These are phyloP conservation scores for Labeo rohita DNA, from an alignment of 2,113 vertebrate species.

Conservation along the genomic window DNA sequence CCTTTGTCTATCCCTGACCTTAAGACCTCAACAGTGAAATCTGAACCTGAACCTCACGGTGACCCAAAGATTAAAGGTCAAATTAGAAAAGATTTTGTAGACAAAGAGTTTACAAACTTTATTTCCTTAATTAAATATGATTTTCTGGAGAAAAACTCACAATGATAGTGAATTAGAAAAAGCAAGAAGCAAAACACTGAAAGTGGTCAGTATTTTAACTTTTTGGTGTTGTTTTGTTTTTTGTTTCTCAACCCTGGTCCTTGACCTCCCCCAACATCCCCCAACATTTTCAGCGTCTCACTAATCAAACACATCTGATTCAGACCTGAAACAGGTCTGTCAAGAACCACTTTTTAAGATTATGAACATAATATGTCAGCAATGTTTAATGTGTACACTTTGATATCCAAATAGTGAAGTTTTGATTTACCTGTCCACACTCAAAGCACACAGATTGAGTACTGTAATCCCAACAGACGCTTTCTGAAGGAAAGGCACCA, in stretches of 20 bases:
- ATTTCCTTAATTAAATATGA: not conserved
- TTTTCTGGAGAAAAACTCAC: not conserved
- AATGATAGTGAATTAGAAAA: not conserved
- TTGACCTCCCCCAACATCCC: no score
- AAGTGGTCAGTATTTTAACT: not conserved
- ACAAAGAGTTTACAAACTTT: not conserved
- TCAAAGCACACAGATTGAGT: constrained; percentile 94
- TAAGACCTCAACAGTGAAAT: not conserved
- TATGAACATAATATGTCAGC: not conserved
- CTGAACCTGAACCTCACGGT: not conserved
- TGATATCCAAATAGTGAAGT: not conserved
- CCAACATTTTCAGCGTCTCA: not conserved
- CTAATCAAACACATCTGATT: not conserved
- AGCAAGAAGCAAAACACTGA: not conserved
- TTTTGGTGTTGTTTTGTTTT: not conserved
- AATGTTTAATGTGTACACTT: not conserved
- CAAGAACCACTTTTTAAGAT: not conserved
- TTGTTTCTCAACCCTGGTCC: not conserved
- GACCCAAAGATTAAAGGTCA: constrained; percentile 6
- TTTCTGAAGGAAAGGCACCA: constrained; percentile 96
- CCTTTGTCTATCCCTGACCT: constrained; percentile 16
- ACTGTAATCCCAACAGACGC: constrained; percentile 97
- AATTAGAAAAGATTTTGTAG: not conserved
- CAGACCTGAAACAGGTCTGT: not conserved
- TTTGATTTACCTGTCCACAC: constrained; percentile 90